These are phyloP conservation scores for Procavia capensis DNA, from an alignment of 2,113 vertebrate genomes.

Conservation along the genomic window DNA sequence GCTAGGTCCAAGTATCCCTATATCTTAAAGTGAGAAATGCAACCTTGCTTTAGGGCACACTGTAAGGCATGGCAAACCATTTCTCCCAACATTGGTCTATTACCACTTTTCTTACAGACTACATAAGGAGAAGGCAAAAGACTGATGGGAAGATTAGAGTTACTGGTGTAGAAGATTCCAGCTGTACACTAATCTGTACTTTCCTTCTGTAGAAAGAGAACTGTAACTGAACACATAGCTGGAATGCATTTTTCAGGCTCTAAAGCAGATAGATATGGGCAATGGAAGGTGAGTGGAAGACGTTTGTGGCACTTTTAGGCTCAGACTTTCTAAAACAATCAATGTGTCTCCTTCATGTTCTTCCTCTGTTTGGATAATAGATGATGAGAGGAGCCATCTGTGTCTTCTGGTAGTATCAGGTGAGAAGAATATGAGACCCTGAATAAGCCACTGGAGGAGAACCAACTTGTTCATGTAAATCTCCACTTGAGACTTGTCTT, in stretches of 20 bases:
- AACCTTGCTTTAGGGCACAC: not conserved
- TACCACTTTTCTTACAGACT: not conserved
- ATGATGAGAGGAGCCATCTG: not conserved
- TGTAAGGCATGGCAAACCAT: not conserved
- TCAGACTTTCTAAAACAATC: not conserved
- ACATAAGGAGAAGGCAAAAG: not conserved
- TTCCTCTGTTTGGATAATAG: not conserved
- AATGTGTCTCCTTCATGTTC: not conserved
- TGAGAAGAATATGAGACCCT: not conserved
- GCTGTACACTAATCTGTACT: not conserved
- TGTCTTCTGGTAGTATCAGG: not conserved
- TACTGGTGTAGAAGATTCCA: not conserved
- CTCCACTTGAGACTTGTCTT: not conserved
- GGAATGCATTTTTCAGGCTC: not conserved
- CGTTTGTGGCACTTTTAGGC: not conserved
- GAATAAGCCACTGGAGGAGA: not conserved
- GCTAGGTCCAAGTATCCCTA: not conserved
- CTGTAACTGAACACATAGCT: accelerated
- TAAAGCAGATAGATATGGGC: not conserved
- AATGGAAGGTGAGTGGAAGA: not conserved
- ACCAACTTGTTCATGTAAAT: not conserved
- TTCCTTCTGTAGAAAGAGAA: not conserved
- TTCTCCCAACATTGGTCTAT: not conserved
- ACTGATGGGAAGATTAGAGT: not conserved
- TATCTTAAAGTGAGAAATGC: not conserved